Evolutionary conservation across 2,888 invertebrate species (phyloP).

Genomic region (Perizoma affinitatum): DNA sequence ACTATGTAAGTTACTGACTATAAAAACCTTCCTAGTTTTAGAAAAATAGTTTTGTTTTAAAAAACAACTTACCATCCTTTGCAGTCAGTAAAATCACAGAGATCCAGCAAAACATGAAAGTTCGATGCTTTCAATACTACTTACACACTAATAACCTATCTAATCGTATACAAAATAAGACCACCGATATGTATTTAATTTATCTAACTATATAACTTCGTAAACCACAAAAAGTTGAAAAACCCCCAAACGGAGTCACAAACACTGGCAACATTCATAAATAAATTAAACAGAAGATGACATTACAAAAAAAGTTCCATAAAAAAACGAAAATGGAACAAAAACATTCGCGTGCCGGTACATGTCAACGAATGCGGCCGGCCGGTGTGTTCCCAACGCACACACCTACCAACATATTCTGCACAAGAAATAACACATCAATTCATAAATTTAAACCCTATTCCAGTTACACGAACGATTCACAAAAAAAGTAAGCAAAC

Average conservation of each 20-base stretch:
- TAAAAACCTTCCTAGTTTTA: neutral
- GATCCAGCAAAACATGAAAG: neutral
- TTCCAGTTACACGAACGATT: slow-evolving; percentile 15
- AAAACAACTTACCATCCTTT: slow-evolving; percentile 4
- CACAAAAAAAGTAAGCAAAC: neutral
- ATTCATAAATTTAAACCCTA: slow-evolving; percentile 47
- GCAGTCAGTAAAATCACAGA: neutral
- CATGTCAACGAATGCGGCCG: slow-evolving; percentile 77
- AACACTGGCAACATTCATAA: slow-evolving; percentile 40
- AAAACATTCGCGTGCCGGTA: slow-evolving; percentile 81
- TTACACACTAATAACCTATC: neutral
- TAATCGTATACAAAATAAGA: slow-evolving; percentile 12
- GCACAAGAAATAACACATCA: slow-evolving; percentile 39
- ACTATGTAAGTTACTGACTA: neutral
- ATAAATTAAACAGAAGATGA: slow-evolving; percentile 54
- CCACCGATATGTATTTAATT: neutral
- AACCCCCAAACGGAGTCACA: slow-evolving; percentile 35
- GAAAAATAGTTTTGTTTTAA: neutral
- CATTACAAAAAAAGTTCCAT: slow-evolving; percentile 58
- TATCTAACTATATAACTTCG: slow-evolving; percentile 1
- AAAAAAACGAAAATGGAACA: slow-evolving; percentile 66
- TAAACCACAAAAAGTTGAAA: slow-evolving; percentile 8
- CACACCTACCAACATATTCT: slow-evolving; percentile 56
- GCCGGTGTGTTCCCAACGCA: slow-evolving; percentile 62
- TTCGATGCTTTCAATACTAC: neutral